Evolutionary conservation across 2,113 vertebrate genomes (phyloP), one percentile per base, ranked within the genome.

Genomic region (Nothoprocta pentlandii): DNA sequence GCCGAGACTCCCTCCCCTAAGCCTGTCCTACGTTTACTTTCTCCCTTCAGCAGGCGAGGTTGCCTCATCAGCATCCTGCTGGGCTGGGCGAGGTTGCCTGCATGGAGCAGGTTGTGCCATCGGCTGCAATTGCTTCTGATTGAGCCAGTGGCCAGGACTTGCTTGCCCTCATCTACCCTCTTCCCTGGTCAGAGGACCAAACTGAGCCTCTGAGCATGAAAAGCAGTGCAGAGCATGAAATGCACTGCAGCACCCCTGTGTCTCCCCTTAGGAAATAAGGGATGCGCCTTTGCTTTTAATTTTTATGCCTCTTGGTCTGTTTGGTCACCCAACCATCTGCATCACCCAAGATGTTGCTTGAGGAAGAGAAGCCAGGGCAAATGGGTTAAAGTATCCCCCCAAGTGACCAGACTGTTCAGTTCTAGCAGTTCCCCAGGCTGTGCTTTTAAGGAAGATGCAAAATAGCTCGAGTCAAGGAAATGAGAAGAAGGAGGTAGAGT

Each of bases 371-470:
- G n/a, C 16, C 51, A 86, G 88, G 62, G 73, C 61, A 87, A 94
- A 78, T 36, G 9, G 32, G 59, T 93, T 90, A 21, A 80, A 81
- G 6, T 30, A 78, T 82, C 53, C 13, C 51, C 59, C 46, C 59
- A 53, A 69, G 32, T 5, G 39, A 30, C 23, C 17, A 42, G 42
- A 36, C 44, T 49, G 58, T 23, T 82, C 28, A 62, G 11, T 94
- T 92, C 58, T 46, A 68, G 80, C 74, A 73, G 82, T 89, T 82
- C 58, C 90, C 63, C n/a, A 71, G 73, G 26, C 34, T 84, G 85
- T 74, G 42, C 82, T 86, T 51, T 83, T 79, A 95, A 92, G 76
- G 58, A 68, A 78, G 41, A 88, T 64, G 49, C 56, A 61, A 90
- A 94, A 83, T 75, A 92, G 41, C 44, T 62, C 76, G 21, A 86